These are phyloP conservation scores for Yponomeuta cagnagella DNA, from an alignment of 2,888 invertebrate species.

Conservation along the genomic window DNA sequence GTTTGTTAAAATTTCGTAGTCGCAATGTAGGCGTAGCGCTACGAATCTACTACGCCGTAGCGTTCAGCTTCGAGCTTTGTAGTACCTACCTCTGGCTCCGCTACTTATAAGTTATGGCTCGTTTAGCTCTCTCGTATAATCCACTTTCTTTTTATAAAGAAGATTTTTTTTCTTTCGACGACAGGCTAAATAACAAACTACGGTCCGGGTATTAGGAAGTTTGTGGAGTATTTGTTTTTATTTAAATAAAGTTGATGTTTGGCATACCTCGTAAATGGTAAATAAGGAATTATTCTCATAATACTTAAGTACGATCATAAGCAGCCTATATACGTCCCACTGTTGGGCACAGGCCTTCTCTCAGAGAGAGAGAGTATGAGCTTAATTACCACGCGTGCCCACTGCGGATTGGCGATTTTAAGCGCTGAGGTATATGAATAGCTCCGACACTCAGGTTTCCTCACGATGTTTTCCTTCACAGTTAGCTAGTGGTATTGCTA, in stretches of 20 bases:
- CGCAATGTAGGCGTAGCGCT: background rate
- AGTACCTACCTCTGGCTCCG: background rate
- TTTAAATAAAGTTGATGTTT: background rate
- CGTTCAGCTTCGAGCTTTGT: background rate
- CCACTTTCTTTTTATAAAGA: background rate
- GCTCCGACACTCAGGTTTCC: too few relatives aligned
- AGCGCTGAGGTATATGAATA: too few relatives aligned
- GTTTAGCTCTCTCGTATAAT: background rate
- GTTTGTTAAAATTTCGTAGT: background rate
- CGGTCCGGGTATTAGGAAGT: background rate
- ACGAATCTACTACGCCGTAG: background rate
- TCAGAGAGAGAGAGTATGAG: too few relatives aligned
- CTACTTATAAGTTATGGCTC: background rate
- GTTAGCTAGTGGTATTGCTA: too few relatives aligned
- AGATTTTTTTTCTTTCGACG: background rate
- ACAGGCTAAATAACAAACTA: background rate
- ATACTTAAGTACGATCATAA: too few relatives aligned
- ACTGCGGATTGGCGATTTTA: too few relatives aligned
- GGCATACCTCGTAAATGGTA: background rate
- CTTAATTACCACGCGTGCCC: too few relatives aligned
- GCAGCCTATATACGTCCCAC: too few relatives aligned
- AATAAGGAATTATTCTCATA: too few relatives aligned
- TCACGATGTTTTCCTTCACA: too few relatives aligned
- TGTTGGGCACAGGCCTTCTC: too few relatives aligned
- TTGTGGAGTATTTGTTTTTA: background rate